Base-by-base conservation (phyloP, 1,140 invertebrate species). In the Drosophila sp. region DNA sequence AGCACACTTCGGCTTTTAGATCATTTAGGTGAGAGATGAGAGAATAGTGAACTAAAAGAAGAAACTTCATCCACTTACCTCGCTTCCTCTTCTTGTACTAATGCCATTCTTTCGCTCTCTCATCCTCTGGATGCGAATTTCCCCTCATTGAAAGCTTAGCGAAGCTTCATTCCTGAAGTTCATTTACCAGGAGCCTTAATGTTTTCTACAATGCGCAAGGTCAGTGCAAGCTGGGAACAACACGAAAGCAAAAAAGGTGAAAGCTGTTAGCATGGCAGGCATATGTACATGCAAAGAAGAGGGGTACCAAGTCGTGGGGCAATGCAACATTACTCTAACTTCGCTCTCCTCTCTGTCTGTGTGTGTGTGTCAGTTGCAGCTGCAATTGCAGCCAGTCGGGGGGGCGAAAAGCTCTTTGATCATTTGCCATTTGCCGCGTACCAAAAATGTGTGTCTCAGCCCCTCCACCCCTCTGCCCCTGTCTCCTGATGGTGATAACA, bases 81-180 rank as follows among this genome's bases (percentile, higher is more conserved):
- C 35, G 30, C 30, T 30, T 38, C 11, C 35, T 38, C 35, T 38
- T 11, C 41, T 23, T 41, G 44, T 47, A 47, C 44, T 47, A 47
- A 47, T 23, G 23, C 23, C 17, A 47, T 54, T 55, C 54, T 27
- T 33, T 60, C 33, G 47, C 25, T 27, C 40, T 60, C 33, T 55
- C 25, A 78, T 65, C 50, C 47, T 60, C 58, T 63, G 4, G 7
- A 32, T 60, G 27, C 35, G 33, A 61, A 66, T 70, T 84, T 83
- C 80, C 83, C 83, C 83, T 64, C 41, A 17, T 2, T 5, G 33
- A 77, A 75, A 89, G 84, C 79, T 86, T 73, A n/a, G 33, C 25
- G 30, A 89, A 87, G 84, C 84, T 87, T 72, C 33, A 61, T 87
- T 87, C 85, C 84, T 69, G 84, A 89, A 87, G 85, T 89, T 87